Evolutionary conservation across 1,140 invertebrate genomes (phyloP).

Genomic region (Sycophila sp.): DNA sequence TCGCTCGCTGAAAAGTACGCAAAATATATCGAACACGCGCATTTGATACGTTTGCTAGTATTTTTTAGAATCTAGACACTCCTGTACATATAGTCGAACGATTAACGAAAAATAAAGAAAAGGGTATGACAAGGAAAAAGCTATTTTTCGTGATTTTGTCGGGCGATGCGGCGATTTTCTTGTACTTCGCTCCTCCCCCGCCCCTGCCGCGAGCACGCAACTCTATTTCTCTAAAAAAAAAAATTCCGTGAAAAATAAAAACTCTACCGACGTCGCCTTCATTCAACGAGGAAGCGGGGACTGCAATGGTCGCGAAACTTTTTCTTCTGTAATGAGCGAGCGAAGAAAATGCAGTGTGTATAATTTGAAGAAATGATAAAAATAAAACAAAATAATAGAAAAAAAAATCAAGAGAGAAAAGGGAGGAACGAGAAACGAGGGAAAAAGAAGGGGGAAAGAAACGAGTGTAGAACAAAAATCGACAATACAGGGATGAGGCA

Average conservation of each 20-base stretch:
- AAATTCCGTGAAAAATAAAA: constrained; percentile 13
- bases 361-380: constrained; percentile 33
- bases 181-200: too few relatives aligned
- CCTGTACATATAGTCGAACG: constrained; percentile 20
- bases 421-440: constrained; percentile 30
- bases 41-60: constrained; percentile 26
- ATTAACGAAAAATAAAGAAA: too few relatives aligned
- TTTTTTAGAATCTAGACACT: constrained; percentile 16
- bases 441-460: constrained; percentile 21
- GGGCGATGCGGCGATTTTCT: constrained; percentile 3
- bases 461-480: constrained; percentile 37
- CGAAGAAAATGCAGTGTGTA: constrained; percentile 21
- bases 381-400: too few relatives aligned
- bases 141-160: constrained; percentile 7
- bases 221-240: constrained; percentile 58
- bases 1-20: not conserved
- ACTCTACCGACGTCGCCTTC: constrained; percentile 65
- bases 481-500: constrained; percentile 68
- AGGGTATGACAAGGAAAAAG: not conserved
- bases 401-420: constrained; percentile 21
- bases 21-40: not conserved
- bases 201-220: constrained; percentile 1
- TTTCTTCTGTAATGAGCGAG: constrained; percentile 34
- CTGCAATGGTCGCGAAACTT: constrained; percentile 39
- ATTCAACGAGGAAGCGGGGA: constrained; percentile 58